Evolutionary conservation across 2,888 invertebrate genomes (phyloP).

Genomic region (Rhagonycha lutea): DNA sequence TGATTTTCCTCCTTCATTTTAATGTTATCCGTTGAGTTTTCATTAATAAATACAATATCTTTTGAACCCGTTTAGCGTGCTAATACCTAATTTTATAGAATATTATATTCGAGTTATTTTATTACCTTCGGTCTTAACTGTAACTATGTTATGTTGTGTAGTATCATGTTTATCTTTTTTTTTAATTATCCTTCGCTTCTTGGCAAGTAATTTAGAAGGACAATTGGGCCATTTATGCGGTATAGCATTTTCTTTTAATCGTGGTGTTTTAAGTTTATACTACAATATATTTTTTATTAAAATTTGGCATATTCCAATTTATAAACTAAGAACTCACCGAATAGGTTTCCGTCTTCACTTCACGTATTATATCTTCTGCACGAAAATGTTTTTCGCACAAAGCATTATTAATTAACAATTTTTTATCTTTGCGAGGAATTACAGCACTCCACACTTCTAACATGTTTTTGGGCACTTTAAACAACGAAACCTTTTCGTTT

Average conservation of each 20-base stretch:
- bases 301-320: not conserved
- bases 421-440: not conserved
- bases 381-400: not conserved
- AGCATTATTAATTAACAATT: not conserved
- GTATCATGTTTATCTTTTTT: not conserved
- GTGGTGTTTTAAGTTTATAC: not conserved
- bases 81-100: not conserved
- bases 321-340: not conserved
- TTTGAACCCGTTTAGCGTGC: not conserved
- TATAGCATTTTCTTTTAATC: not conserved
- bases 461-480: not conserved
- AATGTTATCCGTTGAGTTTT: too few relatives aligned
- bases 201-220: not conserved
- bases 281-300: not conserved
- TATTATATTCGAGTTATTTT: not conserved
- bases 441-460: not conserved
- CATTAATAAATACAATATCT: too few relatives aligned
- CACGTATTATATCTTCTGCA: not conserved
- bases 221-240: not conserved
- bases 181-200: not conserved
- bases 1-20: too few relatives aligned
- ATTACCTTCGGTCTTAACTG: not conserved
- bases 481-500: not conserved
- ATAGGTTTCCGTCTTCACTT: not conserved
- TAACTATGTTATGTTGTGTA: not conserved